Conservation (phyloP, 2,888 invertebrate species). For the Callimorpha dominula region DNA sequence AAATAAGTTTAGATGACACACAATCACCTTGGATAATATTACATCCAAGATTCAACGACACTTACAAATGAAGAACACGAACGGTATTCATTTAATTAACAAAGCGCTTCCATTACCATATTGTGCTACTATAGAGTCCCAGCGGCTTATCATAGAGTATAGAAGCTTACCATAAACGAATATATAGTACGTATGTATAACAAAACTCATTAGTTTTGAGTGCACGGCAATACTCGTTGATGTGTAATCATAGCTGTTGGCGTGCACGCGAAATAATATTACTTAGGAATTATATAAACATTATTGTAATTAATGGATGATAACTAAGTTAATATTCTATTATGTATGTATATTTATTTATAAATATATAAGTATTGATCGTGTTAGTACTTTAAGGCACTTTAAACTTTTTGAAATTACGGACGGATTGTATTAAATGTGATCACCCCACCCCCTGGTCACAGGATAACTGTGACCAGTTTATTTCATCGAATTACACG, state of each 20-base stretch:
- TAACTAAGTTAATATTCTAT: not conserved
- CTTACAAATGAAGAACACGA: no score
- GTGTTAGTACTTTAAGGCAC: not conserved
- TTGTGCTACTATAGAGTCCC: not conserved
- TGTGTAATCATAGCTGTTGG: slow-evolving; percentile 7
- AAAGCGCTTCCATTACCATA: not conserved
- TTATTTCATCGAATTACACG: not conserved
- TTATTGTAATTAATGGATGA: slow-evolving; percentile 17
- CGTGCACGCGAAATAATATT: slow-evolving; percentile 40
- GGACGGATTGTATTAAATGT: not conserved
- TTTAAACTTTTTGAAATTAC: not conserved
- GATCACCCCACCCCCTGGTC: not conserved
- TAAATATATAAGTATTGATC: not conserved
- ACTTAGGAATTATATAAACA: slow-evolving; percentile 21
- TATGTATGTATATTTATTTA: not conserved
- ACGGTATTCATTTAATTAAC: not conserved
- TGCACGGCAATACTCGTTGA: slow-evolving; percentile 32
- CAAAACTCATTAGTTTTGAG: slow-evolving; percentile 44
- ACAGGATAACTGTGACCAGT: not conserved
- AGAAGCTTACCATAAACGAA: slow-evolving; percentile 9
- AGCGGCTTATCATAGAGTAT: slow-evolving; percentile 1
- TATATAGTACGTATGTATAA: slow-evolving; percentile 15
- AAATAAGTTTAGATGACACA: no score
- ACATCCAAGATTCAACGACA: no score
- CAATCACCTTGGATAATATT: no score